A percentile compares a stretch with the other conserved stretches of the same genome.
These are phyloP conservation scores for Sylvia atricapilla DNA, from an alignment of 2,113 vertebrate species.

Conservation along the genomic window DNA sequence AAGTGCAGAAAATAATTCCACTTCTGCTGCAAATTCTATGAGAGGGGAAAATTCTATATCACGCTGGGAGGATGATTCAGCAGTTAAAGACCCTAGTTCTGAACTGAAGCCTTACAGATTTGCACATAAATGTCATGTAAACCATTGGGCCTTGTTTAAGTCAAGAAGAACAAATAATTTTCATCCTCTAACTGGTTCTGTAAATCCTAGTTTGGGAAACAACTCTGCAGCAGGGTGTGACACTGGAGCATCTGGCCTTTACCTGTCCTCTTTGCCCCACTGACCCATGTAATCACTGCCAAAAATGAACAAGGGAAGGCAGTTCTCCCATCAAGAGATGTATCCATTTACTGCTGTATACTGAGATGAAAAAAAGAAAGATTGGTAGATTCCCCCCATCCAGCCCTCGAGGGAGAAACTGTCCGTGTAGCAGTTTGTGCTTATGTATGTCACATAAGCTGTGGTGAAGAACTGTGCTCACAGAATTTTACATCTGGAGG, in stretches of 20 bases:
- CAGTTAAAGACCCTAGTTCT: neutral
- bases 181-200: neutral
- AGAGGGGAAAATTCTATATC: neutral
- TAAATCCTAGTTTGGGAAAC: neutral
- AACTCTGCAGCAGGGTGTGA: neutral
- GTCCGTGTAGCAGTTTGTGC: neutral
- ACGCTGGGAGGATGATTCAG: neutral
- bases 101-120: neutral
- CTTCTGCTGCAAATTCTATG: neutral
- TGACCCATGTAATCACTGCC: neutral
- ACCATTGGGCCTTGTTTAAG: neutral
- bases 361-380: neutral
- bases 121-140: neutral
- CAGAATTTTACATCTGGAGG: neutral
- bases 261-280: neutral
- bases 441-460: neutral
- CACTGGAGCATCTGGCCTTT: neutral
- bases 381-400: neutral
- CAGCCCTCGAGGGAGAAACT: neutral
- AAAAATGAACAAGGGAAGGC: neutral
- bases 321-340: neutral
- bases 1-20: neutral
- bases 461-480: neutral
- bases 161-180: neutral
- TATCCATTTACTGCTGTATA: neutral